Base-by-base conservation (phyloP, 2,888 invertebrate genomes). In the Drosophila percnosoma region DNA sequence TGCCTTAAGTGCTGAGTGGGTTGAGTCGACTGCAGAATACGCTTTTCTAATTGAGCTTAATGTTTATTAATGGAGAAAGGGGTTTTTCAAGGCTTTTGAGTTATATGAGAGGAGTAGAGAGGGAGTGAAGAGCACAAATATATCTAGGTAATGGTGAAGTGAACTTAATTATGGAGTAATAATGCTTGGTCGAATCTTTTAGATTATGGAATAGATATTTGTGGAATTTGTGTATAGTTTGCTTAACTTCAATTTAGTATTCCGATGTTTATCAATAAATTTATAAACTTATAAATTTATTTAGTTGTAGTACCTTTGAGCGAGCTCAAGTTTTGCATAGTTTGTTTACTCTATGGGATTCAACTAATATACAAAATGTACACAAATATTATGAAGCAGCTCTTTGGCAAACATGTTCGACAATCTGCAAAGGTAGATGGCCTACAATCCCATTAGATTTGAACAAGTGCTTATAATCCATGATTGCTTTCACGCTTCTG, bases 401-500 rank as follows among this genome's bases (percentile, higher is more conserved):
- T 52, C 27, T 5, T 27, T 54, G 34, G 18, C 34, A 36, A 2
- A 13, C 13, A n/a, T 13, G 4, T 13, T 27, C n/a, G 18, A 36
- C 27, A n/a, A 27, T 31, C 24, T 4, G 11, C 1, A 8, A 36
- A 24, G 33, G 18, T 40, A 31, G 31, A n/a, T 62, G 18, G 29
- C 34, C 31, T 29, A 61, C 31, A 54, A 54, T 68, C 21, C 24
- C 53, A 29, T 29, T 68, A 29, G 48, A 61, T 59, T 53, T 59
- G 34, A 31, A 40, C 58, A 51, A 68, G 70, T 69, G 33, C 70
- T 69, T 68, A 69, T 69, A 70, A 70, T 29, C 70, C 70, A 49
- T 63, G 73, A 69, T 75, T 75, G 80, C 74, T 59, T 61, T 74
- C 61, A 55, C 52, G 75, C 55, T 38, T 55, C 52, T 55, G 55